phyloP scores from a whole-genome alignment of 2,888 invertebrate species.

The Corbicula japonica region DNA sequence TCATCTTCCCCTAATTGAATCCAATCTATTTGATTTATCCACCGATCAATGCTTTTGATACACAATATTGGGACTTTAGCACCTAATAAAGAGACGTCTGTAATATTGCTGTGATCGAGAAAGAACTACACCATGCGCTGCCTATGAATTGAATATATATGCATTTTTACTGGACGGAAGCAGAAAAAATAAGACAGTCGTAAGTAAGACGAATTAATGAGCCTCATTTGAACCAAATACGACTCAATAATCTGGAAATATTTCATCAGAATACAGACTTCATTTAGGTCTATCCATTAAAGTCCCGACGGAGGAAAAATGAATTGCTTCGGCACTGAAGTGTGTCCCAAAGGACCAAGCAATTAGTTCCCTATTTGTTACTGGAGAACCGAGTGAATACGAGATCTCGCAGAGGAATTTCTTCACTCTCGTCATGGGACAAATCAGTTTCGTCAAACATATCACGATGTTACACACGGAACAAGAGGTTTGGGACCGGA shows the following conservation, averaged over 20 bases:
- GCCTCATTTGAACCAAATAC: conserved; percentile 63
- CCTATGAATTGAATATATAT: neutral
- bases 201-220: conserved; percentile 60
- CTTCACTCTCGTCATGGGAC: conserved; percentile 43
- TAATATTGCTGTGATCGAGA: neutral
- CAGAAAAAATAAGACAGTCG: conserved; percentile 39
- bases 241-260: conserved; percentile 68
- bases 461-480: conserved; percentile 22
- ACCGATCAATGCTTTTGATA: conserved; percentile 68
- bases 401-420: conserved; percentile 58
- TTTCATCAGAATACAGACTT: conserved; percentile 70
- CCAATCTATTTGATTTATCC: conserved; percentile 68
- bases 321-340: conserved; percentile 65
- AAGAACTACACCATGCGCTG: neutral
- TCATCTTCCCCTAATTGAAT: conserved; percentile 63
- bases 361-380: conserved; percentile 70
- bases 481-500: no score
- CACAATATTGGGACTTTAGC: conserved; percentile 62
- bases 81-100: conserved; percentile 51
- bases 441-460: conserved; percentile 41
- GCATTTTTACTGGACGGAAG: conserved; percentile 35
- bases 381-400: conserved; percentile 57
- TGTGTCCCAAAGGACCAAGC: conserved; percentile 61
- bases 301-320: conserved; percentile 60
- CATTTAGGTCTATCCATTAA: conserved; percentile 64